Conservation (phyloP, 2,797 vertebrate species). For the Anomalospiza imberbis region DNA sequence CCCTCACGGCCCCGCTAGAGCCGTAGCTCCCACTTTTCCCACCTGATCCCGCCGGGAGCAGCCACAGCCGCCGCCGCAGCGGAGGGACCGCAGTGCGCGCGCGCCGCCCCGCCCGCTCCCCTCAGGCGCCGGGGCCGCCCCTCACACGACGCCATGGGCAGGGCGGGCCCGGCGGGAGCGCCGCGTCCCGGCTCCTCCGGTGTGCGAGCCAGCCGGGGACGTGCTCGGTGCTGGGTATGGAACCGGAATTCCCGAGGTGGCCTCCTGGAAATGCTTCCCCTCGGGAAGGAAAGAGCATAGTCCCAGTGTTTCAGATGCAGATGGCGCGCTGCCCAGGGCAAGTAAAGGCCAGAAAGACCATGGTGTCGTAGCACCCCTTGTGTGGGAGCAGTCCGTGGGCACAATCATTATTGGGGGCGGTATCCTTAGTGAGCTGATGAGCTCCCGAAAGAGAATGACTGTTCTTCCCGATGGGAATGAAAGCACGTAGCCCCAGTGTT, state of each 20-base stretch:
- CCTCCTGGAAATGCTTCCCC: not conserved
- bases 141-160: not conserved
- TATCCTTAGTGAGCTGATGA: not conserved
- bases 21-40: not conserved
- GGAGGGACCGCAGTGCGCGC: not conserved
- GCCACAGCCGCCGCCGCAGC: not conserved
- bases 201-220: not conserved
- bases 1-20: accelerated
- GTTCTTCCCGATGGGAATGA: not conserved
- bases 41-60: not conserved
- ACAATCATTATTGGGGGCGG: not conserved
- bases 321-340: not conserved
- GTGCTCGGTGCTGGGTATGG: not conserved
- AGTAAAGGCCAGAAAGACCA: not conserved
- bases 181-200: not conserved
- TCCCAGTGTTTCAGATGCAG: not conserved
- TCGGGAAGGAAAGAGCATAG: not conserved
- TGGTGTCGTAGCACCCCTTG: not conserved
- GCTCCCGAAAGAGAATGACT: not conserved
- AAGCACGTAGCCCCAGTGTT: not conserved
- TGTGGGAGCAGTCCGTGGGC: no score
- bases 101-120: not conserved
- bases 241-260: not conserved
- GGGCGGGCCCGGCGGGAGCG: not conserved
- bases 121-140: not conserved